Base-by-base conservation (phyloP, 2,113 vertebrate species). In the Gambusia holbrooki region DNA sequence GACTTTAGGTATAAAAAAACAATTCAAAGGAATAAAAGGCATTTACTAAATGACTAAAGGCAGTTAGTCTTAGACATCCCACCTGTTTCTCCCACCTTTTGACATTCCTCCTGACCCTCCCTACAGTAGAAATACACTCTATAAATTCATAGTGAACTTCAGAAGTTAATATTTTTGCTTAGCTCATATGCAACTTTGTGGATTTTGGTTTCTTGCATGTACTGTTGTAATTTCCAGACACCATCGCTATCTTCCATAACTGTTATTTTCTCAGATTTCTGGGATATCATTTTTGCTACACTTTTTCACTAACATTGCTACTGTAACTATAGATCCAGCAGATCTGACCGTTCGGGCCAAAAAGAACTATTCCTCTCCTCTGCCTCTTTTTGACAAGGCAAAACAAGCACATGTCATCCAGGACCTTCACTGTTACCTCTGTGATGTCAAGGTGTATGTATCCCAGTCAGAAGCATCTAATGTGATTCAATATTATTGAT, bases 381-480 rank as follows among this genome's bases (percentile, higher is more conserved):
- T 93, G 93, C 89, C 93, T 0, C 27, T 76, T 27, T 95, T 96
- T 9, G 85, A 96, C 85, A 87, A 92, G 72, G 88, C 80, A 32
- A 95, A 95, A 76, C 94, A 94, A 5, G 51, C 74, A 0, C 91
- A 92, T 0, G 93, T 95, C 42, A 95, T 96, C 73, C 88, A 96
- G 71, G 92, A 96, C 82, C 90, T 93, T 12, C 92, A 94, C 62
- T 95, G 93, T 79, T 90, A 89, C 48, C 74, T 96, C 19, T 96
- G 95, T 82, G 91, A 95, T 37, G 85, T 92, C 32, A 77, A 84
- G 0, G 92, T 95, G 94, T 96, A 93, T 69, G 95, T 94, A 78
- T 79, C 42, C 40, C 29, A 62, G 67, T n/a, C 40, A 25, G 7
- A 25, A 3, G 29, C 40, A 5, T 42, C 27, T 61, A n/a, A 17